These are phyloP conservation scores for Microctonus hyperodae DNA, from an alignment of 2,888 invertebrate species.

Conservation along the genomic window DNA sequence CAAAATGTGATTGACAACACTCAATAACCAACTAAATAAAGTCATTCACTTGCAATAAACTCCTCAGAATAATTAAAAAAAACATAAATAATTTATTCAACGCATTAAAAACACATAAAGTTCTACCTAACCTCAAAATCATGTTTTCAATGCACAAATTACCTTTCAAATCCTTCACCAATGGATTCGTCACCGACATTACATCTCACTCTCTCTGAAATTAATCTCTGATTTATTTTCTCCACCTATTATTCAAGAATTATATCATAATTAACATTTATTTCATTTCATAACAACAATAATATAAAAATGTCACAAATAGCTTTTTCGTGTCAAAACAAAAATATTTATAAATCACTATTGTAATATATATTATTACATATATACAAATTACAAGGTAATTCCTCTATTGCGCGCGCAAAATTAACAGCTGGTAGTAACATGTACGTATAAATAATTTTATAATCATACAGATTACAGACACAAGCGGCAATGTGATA, in stretches of 20 bases:
- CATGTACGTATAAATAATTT: too few relatives aligned
- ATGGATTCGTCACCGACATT: conserved; percentile 70
- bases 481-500: background rate
- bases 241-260: background rate
- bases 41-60: background rate
- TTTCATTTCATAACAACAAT: too few relatives aligned
- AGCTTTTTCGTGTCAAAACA: background rate
- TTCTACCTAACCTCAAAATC: conserved; percentile 29
- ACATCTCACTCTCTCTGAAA: background rate
- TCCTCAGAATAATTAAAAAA: background rate
- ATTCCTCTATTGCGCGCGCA: background rate
- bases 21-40: background rate
- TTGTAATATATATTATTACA: background rate
- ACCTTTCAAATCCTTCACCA: conserved; percentile 70
- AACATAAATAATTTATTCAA: background rate
- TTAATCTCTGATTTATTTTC: background rate
- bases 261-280: background rate
- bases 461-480: too few relatives aligned
- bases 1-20: background rate
- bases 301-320: too few relatives aligned
- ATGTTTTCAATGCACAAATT: conserved; percentile 34
- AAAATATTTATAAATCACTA: background rate
- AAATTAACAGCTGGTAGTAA: background rate
- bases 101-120: background rate
- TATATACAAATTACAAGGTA: background rate